These are phyloP conservation scores for Ictidomys tridecemlineatus DNA, from an alignment of 2,113 vertebrate species.

Conservation along the genomic window DNA sequence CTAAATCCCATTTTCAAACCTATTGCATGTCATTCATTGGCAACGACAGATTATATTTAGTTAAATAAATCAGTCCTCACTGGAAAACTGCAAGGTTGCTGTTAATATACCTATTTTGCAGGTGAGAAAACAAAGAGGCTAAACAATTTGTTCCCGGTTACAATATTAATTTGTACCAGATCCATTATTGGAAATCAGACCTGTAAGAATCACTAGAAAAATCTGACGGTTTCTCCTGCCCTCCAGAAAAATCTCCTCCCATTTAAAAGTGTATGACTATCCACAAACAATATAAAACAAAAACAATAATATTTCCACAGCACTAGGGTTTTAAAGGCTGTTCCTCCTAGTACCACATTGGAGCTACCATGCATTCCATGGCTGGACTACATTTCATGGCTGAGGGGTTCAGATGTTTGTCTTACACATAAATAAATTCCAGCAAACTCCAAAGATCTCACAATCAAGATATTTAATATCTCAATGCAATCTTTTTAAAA, in stretches of 20 bases:
- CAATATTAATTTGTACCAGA: neutral
- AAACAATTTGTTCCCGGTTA: neutral
- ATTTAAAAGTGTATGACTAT: neutral
- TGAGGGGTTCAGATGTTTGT: fast-evolving
- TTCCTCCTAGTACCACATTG: neutral
- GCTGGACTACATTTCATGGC: neutral
- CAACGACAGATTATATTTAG: neutral
- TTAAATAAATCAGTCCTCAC: neutral
- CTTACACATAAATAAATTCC: neutral
- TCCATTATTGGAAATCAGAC: neutral
- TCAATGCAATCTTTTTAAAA: neutral
- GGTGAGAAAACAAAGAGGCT: neutral
- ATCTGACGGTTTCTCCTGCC: neutral
- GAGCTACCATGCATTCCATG: neutral
- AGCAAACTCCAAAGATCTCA: neutral
- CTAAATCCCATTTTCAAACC: neutral
- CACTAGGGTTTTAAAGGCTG: neutral
- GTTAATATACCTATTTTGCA: neutral
- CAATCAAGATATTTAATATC: neutral
- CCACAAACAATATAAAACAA: neutral
- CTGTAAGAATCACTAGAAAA: neutral
- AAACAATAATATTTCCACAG: neutral
- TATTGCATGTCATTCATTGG: neutral
- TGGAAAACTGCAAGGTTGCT: neutral
- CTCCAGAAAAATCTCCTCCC: neutral